Base-by-base conservation (phyloP, 1,140 invertebrate species). In the Aphelenchoides besseyi region DNA sequence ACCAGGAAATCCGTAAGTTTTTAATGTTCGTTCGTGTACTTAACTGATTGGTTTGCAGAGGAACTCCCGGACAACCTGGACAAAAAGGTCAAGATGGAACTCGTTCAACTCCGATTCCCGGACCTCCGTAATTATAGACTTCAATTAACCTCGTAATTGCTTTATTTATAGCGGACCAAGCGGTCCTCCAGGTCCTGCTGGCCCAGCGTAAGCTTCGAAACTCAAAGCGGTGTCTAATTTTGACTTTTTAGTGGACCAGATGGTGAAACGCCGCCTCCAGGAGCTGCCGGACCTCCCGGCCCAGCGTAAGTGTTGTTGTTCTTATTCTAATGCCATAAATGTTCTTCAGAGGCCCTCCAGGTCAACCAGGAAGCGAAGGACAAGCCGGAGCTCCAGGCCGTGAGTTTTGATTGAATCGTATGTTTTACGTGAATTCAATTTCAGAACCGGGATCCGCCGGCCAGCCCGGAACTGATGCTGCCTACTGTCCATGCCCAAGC, bases 301-400 rank as follows among this genome's bases (percentile, higher is more conserved):
- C n/a, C n/a, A n/a, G n/a, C n/a, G n/a, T n/a, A n/a, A n/a, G n/a
- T n/a, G n/a, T n/a, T n/a, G n/a, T n/a, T n/a, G n/a, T n/a, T n/a
- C n/a, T n/a, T n/a, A n/a, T n/a, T n/a, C n/a, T n/a, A n/a, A n/a
- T n/a, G n/a, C n/a, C n/a, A n/a, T n/a, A n/a, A n/a, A n/a, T n/a
- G n/a, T n/a, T n/a, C n/a, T n/a, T n/a, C n/a, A n/a, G n/a, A n/a
- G n/a, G n/a, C n/a, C n/a, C n/a, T n/a, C 48, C 59, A 28, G 59
- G 59, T 61, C 59, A 61, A 61, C 59, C 59, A 28, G 59, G 59
- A 61, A 61, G 59, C 59, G 59, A 61, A 2, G 59, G 26, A 28
- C 26, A 61, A 61, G 16, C 26, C 16, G 26, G 59, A 18, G 59
- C 33, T 61, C 26, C 26, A 61, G 33, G 33, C n/a, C 16, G 59